These are phyloP conservation scores for Hipparchia sbordonii DNA, from an alignment of 2,888 invertebrate genomes.

Conservation along the genomic window DNA sequence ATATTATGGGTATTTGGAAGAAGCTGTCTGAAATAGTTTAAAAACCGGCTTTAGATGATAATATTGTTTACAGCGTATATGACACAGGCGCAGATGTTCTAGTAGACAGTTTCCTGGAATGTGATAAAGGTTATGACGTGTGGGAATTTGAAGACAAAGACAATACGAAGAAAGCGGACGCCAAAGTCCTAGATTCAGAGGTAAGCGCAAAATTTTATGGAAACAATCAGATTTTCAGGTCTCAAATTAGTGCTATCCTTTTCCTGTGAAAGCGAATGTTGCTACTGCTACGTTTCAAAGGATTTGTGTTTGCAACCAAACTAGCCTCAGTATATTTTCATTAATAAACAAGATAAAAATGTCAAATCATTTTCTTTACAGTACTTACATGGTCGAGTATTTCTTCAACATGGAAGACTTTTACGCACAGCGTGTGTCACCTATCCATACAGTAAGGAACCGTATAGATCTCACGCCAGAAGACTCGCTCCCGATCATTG, in stretches of 20 bases:
- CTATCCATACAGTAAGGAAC: conserved; percentile 74
- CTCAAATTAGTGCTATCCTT: not conserved
- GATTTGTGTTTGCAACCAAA: not conserved
- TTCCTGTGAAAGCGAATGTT: not conserved
- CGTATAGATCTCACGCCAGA: conserved; percentile 69
- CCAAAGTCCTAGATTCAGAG: conserved; percentile 65
- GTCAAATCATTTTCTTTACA: conserved; percentile 62
- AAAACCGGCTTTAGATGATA: too few species aligned
- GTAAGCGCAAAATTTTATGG: conserved; percentile 44
- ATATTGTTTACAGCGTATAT: conserved; percentile 55
- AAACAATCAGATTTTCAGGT: not conserved
- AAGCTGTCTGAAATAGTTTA: too few species aligned
- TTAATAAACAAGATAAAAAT: not conserved
- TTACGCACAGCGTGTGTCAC: conserved; percentile 86
- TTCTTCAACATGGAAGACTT: conserved; percentile 87
- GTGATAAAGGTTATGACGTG: conserved; percentile 65
- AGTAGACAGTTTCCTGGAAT: conserved; percentile 64
- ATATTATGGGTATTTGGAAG: too few species aligned
- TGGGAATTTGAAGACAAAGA: conserved; percentile 68
- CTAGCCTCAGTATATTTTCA: not conserved
- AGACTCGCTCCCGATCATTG: conserved; percentile 65
- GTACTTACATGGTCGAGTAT: conserved; percentile 90
- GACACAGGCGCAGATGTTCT: conserved; percentile 62
- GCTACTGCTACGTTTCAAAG: not conserved
- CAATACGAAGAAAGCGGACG: conserved; percentile 58